phyloP scores from a whole-genome alignment of 2,888 invertebrate species.

The Cecidostiba fungosa region DNA sequence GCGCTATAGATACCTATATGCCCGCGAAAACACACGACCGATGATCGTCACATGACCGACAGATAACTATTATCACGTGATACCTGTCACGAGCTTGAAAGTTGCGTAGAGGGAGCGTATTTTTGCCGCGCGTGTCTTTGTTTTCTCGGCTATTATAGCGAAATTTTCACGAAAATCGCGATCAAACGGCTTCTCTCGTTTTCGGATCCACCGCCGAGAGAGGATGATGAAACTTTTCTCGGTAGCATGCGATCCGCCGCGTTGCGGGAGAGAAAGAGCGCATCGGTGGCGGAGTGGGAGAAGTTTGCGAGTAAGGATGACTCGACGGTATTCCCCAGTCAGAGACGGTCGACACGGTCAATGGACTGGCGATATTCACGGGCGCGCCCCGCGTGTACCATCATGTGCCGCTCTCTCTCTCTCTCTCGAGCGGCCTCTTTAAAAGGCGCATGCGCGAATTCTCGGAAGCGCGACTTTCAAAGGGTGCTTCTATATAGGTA shows the following conservation, averaged over 20 bases:
- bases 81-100: not conserved
- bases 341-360: constrained; percentile 43
- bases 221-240: constrained; percentile 38
- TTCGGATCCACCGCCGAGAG: not conserved
- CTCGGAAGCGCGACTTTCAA: not conserved
- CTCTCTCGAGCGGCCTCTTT: constrained; percentile 2
- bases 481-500: not conserved
- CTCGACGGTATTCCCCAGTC: constrained; percentile 51
- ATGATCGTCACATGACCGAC: not conserved
- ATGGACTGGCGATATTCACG: constrained; percentile 51
- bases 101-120: not conserved
- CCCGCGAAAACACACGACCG: not conserved
- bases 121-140: not conserved
- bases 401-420: not conserved
- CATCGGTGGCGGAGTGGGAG: not conserved
- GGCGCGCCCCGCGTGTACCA: not conserved
- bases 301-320: constrained; percentile 46
- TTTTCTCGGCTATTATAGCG: not conserved
- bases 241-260: not conserved
- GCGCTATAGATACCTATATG: not conserved
- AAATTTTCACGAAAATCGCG: not conserved
- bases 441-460: not conserved
- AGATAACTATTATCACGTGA: not conserved
- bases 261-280: not conserved
- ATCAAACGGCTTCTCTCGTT: not conserved